Base-by-base conservation (phyloP, 2,797 vertebrate genomes). In the Cyclura pinguis region DNA sequence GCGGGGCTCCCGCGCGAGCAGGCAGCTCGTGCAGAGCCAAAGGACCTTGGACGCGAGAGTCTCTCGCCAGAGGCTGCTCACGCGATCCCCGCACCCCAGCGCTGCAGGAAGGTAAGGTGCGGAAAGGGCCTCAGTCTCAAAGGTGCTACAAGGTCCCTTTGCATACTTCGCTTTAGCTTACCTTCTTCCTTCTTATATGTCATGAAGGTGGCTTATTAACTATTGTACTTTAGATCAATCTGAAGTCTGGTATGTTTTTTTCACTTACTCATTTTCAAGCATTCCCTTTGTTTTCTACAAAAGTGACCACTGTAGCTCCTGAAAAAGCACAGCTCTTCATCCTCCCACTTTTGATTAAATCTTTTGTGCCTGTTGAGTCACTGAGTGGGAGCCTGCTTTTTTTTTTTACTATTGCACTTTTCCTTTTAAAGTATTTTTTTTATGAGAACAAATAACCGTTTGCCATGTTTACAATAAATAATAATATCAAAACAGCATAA, bases 321-420 rank as follows among this genome's bases (percentile, higher is more conserved):
- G 88, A 72, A 91, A 88, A 91, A 92, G 91, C 83, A 92, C 88
- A 95, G 20, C 52, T 82, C 84, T 27, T 87, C 69, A 91, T 78
- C 84, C 80, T 88, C 87, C 77, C 88, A 59, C 64, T 85, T 91
- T 91, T 89, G 73, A 90, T 90, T 14, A 85, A 85, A 73, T 76
- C 76, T 91, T 87, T 24, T 88, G 86, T 95, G 94, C 94, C 93
- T 95, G 95, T 83, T 73, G 90, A 92, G 84, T 84, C 81, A 89
- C 74, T 88, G 29, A 89, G 57, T 93, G 74, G 59, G 88, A 80
- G 93, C 80, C 62, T 86, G 89, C 64, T 84, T 47, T 47, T 94
- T 85, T 85, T 86, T 73, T 84, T 84, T 86, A 86, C 90, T 38
- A 90, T 74, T 91, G 14, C 24, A 62, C 73, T 95, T 93, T 93